phyloP scores from a whole-genome alignment of 2,113 vertebrate species.

The Brachirus orientalis region DNA sequence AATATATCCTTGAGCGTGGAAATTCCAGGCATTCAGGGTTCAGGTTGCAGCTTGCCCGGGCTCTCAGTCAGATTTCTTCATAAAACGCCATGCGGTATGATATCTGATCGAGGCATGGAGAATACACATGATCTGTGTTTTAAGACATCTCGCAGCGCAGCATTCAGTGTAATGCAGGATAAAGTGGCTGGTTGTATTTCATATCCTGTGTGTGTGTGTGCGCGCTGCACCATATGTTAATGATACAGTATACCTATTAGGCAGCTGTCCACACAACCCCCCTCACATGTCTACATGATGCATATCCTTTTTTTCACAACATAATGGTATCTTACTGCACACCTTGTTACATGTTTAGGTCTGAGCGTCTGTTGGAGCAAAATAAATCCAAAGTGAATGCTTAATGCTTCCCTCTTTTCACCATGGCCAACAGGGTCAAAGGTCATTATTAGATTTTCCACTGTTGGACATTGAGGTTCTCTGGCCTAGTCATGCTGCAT shows the following conservation, averaged over 20 bases:
- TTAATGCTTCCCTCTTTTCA: conserved; percentile 35
- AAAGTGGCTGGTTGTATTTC: conserved; percentile 41
- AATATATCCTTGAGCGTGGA: conserved; percentile 79
- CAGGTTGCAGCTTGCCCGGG: conserved; percentile 85
- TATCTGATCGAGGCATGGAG: conserved; percentile 70
- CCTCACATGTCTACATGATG: conserved; percentile 26
- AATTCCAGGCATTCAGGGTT: conserved; percentile 92
- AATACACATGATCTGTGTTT: conserved; percentile 43
- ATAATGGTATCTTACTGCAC: conserved; percentile 52
- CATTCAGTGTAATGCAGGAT: conserved; percentile 21
- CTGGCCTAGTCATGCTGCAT: conserved; percentile 55
- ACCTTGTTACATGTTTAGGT: conserved; percentile 31
- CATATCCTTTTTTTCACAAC: conserved; percentile 42
- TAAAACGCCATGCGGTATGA: conserved; percentile 71
- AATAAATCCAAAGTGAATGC: conserved; percentile 44
- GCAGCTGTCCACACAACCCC: conserved; percentile 47
- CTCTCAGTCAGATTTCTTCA: conserved; percentile 78
- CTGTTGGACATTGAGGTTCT: conserved; percentile 45
- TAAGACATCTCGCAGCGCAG: conserved; percentile 28
- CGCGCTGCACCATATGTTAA: conserved; percentile 17
- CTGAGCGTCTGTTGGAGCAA: conserved; percentile 33
- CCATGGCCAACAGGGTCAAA: conserved; percentile 45
- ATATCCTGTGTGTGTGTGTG: too few species aligned
- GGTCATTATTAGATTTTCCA: conserved; percentile 58
- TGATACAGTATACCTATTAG: conserved; percentile 43